These are phyloP conservation scores for Drosophila sulfurigaster DNA, from an alignment of 1,140 invertebrate species.

Conservation along the genomic window DNA sequence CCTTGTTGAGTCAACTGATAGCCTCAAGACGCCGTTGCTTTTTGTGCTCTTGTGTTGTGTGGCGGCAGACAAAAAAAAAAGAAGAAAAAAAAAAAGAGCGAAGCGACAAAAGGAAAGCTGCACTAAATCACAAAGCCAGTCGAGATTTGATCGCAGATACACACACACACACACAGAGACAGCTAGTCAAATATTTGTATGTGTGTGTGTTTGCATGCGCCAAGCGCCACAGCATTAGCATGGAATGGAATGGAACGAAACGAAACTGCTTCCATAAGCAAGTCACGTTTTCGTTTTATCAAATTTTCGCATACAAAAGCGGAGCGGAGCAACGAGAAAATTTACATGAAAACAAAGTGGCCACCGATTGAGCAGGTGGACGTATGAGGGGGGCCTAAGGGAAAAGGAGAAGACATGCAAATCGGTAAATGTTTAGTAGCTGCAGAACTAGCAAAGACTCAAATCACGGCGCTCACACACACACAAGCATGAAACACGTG, in stretches of 20 bases:
- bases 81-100: not conserved
- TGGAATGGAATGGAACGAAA: conserved; percentile 19
- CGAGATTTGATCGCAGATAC: conserved; percentile 52
- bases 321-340: conserved; percentile 55
- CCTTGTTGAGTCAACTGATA: conserved; percentile 69
- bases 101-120: conserved; percentile 59
- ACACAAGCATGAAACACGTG: conserved; percentile 57
- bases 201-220: conserved; percentile 26
- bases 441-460: conserved; percentile 38
- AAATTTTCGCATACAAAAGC: conserved; percentile 78
- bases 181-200: conserved; percentile 12
- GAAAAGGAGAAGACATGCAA: conserved; percentile 27
- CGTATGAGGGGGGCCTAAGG: not conserved
- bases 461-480: conserved; percentile 19
- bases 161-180: conserved; percentile 28
- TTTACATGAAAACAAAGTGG: conserved; percentile 73
- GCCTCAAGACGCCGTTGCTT: conserved; percentile 25
- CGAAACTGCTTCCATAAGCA: conserved; percentile 54
- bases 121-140: conserved; percentile 60
- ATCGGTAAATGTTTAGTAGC: conserved; percentile 47
- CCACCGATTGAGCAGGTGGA: conserved; percentile 8
- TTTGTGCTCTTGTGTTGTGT: not conserved
- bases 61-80: not conserved
- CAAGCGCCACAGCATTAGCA: conserved; percentile 41
- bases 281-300: conserved; percentile 82